Conservation (phyloP, 2,113 vertebrate species). For the Scopus umbretta region DNA sequence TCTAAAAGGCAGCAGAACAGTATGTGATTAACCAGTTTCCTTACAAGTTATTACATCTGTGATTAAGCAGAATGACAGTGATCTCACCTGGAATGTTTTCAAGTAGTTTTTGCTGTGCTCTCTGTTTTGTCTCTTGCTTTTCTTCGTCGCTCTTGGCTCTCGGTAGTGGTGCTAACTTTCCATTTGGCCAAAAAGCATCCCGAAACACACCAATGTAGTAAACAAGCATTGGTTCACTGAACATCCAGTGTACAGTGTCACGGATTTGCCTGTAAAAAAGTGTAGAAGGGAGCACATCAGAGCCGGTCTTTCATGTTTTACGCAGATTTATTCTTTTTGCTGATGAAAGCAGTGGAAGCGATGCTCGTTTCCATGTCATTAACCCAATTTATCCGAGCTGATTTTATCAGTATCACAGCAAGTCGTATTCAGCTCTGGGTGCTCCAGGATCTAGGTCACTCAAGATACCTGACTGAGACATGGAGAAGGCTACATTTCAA, state of each 20-base stretch:
- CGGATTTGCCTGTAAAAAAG: slow-evolving; percentile 87
- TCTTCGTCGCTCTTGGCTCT: slow-evolving; percentile 76
- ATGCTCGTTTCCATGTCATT: background rate
- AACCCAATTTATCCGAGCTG: background rate
- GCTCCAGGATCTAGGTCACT: background rate
- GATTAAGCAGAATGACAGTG: background rate
- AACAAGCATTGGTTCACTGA: slow-evolving; percentile 94
- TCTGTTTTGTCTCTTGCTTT: slow-evolving; percentile 87
- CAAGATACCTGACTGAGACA: background rate
- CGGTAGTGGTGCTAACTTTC: slow-evolving; percentile 81
- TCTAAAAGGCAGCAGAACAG: background rate
- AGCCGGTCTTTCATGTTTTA: background rate
- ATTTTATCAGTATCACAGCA: background rate
- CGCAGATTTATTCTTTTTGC: background rate
- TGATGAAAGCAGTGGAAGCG: background rate
- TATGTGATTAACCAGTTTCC: background rate
- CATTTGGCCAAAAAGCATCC: slow-evolving; percentile 94
- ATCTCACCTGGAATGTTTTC: slow-evolving; percentile 95
- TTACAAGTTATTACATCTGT: background rate
- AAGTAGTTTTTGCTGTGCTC: slow-evolving; percentile 94
- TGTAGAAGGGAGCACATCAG: background rate
- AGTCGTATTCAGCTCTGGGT: background rate
- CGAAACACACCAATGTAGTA: slow-evolving; percentile 92
- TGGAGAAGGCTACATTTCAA: background rate
- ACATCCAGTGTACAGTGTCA: slow-evolving; percentile 97